Evolutionary conservation across 1,140 invertebrate species (phyloP).

Genomic region (Vanessa tameamea): DNA sequence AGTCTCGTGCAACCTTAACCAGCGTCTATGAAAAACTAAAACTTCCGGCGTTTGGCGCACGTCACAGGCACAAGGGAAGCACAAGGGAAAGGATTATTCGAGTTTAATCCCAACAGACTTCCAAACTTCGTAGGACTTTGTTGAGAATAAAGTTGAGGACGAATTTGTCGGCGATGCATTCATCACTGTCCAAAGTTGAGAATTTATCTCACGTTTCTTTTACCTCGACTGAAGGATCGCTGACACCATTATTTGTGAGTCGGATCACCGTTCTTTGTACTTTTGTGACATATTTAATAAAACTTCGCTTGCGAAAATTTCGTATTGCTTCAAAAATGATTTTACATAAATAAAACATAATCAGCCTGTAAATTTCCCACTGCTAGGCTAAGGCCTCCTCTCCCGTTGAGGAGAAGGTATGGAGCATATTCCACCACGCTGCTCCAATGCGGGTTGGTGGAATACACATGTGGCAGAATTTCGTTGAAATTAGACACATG

Average conservation of each 20-base stretch:
- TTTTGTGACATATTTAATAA: not conserved
- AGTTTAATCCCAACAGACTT: slow-evolving; percentile 41
- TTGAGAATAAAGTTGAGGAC: slow-evolving; percentile 34
- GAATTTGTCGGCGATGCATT: slow-evolving; percentile 41
- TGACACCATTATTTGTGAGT: slow-evolving; percentile 21
- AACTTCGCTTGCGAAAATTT: too few relatives aligned
- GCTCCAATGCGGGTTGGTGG: too few relatives aligned
- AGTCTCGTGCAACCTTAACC: not conserved
- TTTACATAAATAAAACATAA: too few relatives aligned
- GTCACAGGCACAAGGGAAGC: slow-evolving; percentile 15
- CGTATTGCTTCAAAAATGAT: too few relatives aligned
- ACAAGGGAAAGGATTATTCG: slow-evolving; percentile 36
- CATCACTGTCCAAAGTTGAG: slow-evolving; percentile 29
- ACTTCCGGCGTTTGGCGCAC: not conserved
- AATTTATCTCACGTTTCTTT: slow-evolving; percentile 12
- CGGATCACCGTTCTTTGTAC: not conserved
- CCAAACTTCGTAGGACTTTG: slow-evolving; percentile 30
- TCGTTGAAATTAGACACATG: too few relatives aligned
- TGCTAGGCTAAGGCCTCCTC: too few relatives aligned
- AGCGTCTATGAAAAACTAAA: slow-evolving; percentile 5
- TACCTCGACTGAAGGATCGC: slow-evolving; percentile 7
- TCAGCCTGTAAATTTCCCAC: too few relatives aligned
- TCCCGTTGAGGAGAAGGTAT: too few relatives aligned
- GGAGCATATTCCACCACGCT: too few relatives aligned
- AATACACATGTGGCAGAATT: too few relatives aligned